These are phyloP conservation scores for Grallaria varia DNA, from an alignment of 2,113 vertebrate species.

Conservation along the genomic window DNA sequence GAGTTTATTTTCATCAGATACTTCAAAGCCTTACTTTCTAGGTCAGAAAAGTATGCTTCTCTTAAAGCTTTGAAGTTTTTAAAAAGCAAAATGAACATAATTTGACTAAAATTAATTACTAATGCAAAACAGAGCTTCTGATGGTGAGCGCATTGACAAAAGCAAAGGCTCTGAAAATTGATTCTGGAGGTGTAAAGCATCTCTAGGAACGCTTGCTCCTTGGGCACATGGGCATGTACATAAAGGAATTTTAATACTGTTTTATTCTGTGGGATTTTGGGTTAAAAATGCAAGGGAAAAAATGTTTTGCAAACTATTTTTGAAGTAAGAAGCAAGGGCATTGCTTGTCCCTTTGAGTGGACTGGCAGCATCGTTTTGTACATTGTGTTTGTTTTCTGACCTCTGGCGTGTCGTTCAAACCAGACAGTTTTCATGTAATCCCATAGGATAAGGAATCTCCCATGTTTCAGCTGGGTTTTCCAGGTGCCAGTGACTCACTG, in stretches of 20 bases:
- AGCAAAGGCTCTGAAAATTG: neutral
- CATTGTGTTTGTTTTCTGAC: neutral
- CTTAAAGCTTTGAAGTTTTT: conserved; percentile 56
- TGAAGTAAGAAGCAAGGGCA: neutral
- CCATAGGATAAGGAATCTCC: neutral
- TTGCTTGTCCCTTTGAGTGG: neutral
- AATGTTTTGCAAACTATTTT: neutral
- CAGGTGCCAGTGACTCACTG: neutral
- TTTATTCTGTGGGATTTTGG: neutral
- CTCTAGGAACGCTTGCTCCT: neutral
- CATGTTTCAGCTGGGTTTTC: neutral
- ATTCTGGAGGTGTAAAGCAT: neutral
- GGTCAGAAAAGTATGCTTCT: conserved; percentile 31
- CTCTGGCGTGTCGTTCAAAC: neutral
- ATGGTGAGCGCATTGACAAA: neutral
- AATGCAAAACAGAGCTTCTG: conserved; percentile 23
- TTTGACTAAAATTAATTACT: conserved; percentile 65
- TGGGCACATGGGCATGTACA: neutral
- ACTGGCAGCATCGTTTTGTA: neutral
- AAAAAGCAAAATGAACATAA: conserved; percentile 49
- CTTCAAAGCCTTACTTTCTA: conserved; percentile 69
- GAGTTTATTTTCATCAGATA: conserved; percentile 39
- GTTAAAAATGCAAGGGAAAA: neutral
- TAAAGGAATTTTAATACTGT: neutral
- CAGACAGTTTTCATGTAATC: neutral